Conservation (phyloP, 2,113 vertebrate species). For the Pollachius pollachius region DNA sequence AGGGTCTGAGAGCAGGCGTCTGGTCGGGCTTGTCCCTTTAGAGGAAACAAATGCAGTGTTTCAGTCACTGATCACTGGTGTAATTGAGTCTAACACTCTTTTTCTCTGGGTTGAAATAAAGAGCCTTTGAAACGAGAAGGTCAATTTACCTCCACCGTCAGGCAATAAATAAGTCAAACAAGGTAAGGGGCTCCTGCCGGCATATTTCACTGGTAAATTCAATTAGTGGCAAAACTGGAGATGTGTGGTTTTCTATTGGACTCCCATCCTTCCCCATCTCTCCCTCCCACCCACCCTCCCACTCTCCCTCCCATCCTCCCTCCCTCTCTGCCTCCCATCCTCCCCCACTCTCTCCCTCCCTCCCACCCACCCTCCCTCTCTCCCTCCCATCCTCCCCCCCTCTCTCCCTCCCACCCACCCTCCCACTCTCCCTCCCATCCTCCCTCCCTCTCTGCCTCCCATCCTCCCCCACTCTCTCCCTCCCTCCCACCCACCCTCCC, state of each 20-base stretch:
- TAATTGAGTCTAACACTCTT: conserved; percentile 81
- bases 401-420: background rate
- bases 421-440: background rate
- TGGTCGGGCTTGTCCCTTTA: conserved; percentile 51
- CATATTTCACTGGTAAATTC: conserved; percentile 75
- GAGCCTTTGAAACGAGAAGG: conserved; percentile 73
- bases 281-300: background rate
- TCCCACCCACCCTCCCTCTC: background rate
- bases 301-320: background rate
- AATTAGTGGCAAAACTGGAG: conserved; percentile 73
- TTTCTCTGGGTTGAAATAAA: conserved; percentile 70
- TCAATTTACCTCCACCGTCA: conserved; percentile 78
- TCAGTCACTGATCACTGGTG: conserved; percentile 73
- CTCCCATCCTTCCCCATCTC: conserved; percentile 19
- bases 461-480: no score
- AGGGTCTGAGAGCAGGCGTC: conserved; percentile 38
- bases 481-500: background rate
- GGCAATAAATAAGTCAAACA: conserved; percentile 82
- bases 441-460: no score
- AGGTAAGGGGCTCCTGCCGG: conserved; percentile 75
- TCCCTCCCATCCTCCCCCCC: background rate
- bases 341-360: background rate
- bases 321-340: background rate
- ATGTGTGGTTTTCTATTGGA: conserved; percentile 49
- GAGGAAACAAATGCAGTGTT: conserved; percentile 76